Percentiles rank a stretch among this genome's conserved stretches.
Evolutionary conservation across 2,888 invertebrate species (phyloP).

Genomic region (Balanococcus diminutus): DNA sequence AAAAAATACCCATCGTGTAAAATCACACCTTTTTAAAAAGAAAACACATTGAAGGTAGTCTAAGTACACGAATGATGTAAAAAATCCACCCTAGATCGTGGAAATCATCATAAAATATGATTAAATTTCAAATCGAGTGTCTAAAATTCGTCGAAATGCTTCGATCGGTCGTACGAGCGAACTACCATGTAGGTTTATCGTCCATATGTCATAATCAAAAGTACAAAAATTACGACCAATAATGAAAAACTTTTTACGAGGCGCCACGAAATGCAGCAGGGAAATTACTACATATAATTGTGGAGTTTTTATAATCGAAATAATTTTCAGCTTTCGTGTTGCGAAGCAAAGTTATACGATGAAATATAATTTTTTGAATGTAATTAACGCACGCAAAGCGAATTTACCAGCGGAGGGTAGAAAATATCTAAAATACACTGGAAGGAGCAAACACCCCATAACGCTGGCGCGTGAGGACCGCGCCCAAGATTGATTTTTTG

Average conservation of each 20-base stretch:
- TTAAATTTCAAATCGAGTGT: not conserved
- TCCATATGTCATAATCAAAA: not conserved
- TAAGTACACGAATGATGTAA: not conserved
- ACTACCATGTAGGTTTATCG: not conserved
- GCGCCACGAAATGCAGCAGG: conserved; percentile 12
- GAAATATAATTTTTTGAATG: conserved; percentile 45
- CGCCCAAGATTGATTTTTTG: conserved; percentile 55
- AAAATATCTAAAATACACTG: conserved; percentile 53
- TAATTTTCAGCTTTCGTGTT: conserved; percentile 43
- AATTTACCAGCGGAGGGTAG: conserved; percentile 38
- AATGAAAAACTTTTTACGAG: conserved; percentile 5
- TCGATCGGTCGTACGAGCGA: not conserved
- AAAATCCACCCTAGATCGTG: not conserved
- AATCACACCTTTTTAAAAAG: no score
- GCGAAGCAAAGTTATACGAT: not conserved
- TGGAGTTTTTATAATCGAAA: conserved; percentile 16
- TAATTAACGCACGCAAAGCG: conserved; percentile 54
- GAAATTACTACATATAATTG: not conserved
- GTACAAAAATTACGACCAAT: not conserved
- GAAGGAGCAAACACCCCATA: conserved; percentile 55
- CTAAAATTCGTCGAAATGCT: not conserved
- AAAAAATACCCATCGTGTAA: no score
- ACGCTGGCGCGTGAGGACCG: conserved; percentile 55
- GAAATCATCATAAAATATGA: not conserved
- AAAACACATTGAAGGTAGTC: no score